phyloP scores from a whole-genome alignment of 2,113 vertebrate genomes.

The pig (Sus scrofa) region DNA sequence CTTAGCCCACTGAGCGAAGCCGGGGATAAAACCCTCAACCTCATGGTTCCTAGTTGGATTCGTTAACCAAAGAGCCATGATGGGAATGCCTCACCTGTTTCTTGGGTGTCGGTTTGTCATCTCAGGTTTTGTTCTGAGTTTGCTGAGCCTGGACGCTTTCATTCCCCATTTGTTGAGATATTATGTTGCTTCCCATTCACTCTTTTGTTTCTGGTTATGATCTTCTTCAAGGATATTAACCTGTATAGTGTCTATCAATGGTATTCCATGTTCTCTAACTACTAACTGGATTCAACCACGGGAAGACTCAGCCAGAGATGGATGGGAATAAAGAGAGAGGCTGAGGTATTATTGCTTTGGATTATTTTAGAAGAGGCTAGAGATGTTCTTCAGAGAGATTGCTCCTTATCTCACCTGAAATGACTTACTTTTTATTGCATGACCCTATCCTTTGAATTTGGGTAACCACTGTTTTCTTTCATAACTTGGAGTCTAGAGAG shows the following conservation, averaged over 20 bases:
- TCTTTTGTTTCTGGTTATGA: background rate
- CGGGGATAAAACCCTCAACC: too few relatives aligned
- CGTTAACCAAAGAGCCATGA: too few relatives aligned
- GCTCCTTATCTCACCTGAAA: background rate
- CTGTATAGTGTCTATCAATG: background rate
- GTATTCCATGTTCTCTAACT: background rate
- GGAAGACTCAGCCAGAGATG: background rate
- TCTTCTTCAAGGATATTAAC: background rate
- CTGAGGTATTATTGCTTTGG: background rate
- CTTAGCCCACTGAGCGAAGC: too few relatives aligned
- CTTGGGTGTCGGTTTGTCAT: background rate
- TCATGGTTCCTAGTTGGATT: too few relatives aligned
- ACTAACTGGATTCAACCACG: background rate
- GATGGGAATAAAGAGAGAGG: background rate
- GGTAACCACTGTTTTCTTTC: background rate
- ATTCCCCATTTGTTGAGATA: background rate
- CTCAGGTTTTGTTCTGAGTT: constrained; percentile 1
- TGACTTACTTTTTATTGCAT: background rate
- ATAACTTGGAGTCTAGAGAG: background rate
- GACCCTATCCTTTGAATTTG: background rate
- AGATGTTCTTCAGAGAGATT: background rate
- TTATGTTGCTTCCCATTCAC: background rate
- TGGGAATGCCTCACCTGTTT: background rate
- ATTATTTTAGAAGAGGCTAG: background rate
- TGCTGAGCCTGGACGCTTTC: background rate